Evolutionary conservation across 2,888 invertebrate species (phyloP).

Genomic region (Cantharis rufa): DNA sequence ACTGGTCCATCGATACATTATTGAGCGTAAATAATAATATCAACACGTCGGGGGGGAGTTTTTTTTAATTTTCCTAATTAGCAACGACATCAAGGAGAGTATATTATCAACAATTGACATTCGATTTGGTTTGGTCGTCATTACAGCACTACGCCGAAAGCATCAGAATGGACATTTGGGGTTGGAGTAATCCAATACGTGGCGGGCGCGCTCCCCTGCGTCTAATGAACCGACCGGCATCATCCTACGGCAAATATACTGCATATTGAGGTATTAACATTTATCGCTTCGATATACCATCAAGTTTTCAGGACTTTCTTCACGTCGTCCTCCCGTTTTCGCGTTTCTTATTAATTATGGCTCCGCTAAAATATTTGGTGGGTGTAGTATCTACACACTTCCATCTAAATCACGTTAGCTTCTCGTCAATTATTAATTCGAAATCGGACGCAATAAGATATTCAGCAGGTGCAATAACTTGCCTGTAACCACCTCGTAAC

Average conservation of each 20-base stretch:
- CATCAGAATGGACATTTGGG: constrained; percentile 33
- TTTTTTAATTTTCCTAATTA: neutral
- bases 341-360: neutral
- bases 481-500: constrained; percentile 53
- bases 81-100: neutral
- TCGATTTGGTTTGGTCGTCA: constrained; percentile 32
- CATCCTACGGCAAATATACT: constrained; percentile 53
- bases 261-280: constrained; percentile 57
- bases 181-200: constrained; percentile 27
- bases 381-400: neutral
- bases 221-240: constrained; percentile 44
- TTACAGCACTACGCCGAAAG: constrained; percentile 32
- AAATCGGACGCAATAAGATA: constrained; percentile 44
- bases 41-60: neutral
- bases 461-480: constrained; percentile 50
- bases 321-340: constrained; percentile 19
- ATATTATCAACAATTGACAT: constrained; percentile 28
- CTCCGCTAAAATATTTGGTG: neutral
- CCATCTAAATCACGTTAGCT: constrained; percentile 9
- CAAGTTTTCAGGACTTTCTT: constrained; percentile 32
- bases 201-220: constrained; percentile 34
- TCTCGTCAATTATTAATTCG: constrained; percentile 32
- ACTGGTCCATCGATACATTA: neutral
- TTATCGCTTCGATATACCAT: constrained; percentile 49
- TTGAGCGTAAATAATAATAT: neutral